Evolutionary conservation across 2,888 invertebrate genomes (phyloP), one percentile per base, ranked within the genome.

Genomic region (Physocephala rufipes): DNA sequence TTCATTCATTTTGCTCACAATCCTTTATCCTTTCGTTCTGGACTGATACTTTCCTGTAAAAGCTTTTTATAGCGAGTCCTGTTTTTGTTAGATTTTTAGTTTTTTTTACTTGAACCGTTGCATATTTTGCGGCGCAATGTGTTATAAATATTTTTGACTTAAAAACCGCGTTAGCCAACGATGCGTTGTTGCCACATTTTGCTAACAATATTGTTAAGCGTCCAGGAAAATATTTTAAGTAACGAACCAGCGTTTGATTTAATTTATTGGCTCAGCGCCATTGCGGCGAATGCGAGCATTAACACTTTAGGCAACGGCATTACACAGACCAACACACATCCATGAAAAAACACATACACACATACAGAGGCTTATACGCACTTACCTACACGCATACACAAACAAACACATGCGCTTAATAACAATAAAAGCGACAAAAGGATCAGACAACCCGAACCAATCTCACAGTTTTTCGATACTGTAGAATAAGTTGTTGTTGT

Each of bases 211-310:
- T 58, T 26, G 67, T 59, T 67, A n/a, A 43, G 55, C 65, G 26
- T n/a, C n/a, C 59, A 19, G 47, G 49, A 47, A 16, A 63, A 26
- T 63, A 51, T 67, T 67, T n/a, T n/a, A n/a, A 58, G n/a, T 58
- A 58, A 59, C 67, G n/a, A n/a, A 36, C 61, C 68, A 61, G 49
- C 68, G 78, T 80, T 81, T 80, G 81, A 81, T 80, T 80, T 81
- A 80, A 80, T 80, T 80, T 80, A 80, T 80, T 80, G 81, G 81
- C 80, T 80, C 80, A 80, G 81, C 80, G 81, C 80, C 80, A 80
- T 80, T 80, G 81, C 78, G 80, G 80, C 81, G 78, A 79, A 77
- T 78, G 81, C 76, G 79, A 80, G 79, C 70, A 72, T 74, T 74
- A 65, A 69, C 72, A 72, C 74, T 63, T 71, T 30, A 69, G 55